These are phyloP conservation scores for Deladenus siricidicola DNA, from an alignment of 2,888 invertebrate species.

Conservation along the genomic window DNA sequence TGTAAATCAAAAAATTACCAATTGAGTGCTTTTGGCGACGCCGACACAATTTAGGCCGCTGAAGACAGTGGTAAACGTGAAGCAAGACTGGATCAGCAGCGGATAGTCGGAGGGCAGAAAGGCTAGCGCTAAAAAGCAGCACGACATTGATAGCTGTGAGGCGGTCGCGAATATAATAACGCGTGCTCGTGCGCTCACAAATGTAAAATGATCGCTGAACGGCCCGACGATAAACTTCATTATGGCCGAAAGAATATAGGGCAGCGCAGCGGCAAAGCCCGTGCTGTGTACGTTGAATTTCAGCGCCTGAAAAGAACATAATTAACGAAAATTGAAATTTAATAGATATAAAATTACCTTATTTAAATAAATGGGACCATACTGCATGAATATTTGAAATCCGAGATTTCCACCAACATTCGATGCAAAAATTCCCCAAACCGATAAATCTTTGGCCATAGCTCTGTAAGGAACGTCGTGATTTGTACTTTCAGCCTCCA, in stretches of 20 bases:
- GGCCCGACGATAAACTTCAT: slow-evolving; percentile 6
- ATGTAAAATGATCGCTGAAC: slow-evolving; percentile 1
- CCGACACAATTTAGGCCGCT: slow-evolving; percentile 24
- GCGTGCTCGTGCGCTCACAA: slow-evolving; percentile 3
- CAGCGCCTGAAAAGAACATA: neutral
- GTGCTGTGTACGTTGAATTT: slow-evolving; percentile 8
- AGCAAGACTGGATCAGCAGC: slow-evolving; percentile 16
- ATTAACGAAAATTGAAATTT: neutral
- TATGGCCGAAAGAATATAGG: neutral
- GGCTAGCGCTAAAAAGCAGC: slow-evolving; percentile 26
- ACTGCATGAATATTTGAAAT: slow-evolving; percentile 10
- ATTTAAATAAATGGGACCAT: slow-evolving; percentile 15
- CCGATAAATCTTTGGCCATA: slow-evolving; percentile 21
- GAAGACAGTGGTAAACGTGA: slow-evolving; percentile 19
- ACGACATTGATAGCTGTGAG: slow-evolving; percentile 19
- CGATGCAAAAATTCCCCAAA: slow-evolving; percentile 26
- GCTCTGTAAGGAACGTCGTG: slow-evolving; percentile 8
- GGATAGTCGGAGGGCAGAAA: slow-evolving; percentile 20
- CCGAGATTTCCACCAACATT: slow-evolving; percentile 21
- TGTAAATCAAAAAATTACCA: slow-evolving; percentile 10
- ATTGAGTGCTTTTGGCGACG: slow-evolving; percentile 16
- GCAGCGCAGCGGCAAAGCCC: slow-evolving; percentile 8
- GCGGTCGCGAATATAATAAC: slow-evolving; percentile 7
- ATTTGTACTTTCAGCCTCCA: neutral
- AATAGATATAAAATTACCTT: slow-evolving; percentile 6